phyloP scores from a whole-genome alignment of 2,888 invertebrate genomes.

The Spisula subtruncata region DNA sequence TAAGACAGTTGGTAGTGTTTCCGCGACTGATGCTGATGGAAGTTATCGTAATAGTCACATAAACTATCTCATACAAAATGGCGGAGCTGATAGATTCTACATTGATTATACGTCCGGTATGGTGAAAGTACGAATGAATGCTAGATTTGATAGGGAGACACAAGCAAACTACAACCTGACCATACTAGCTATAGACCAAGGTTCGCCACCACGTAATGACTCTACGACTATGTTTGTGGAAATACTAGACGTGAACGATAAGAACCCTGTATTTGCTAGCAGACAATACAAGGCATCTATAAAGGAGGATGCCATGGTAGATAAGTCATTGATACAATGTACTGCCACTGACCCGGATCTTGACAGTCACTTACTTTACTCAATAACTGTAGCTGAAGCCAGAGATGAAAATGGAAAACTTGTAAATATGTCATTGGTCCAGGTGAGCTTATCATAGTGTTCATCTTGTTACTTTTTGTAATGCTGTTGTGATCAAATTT shows the following conservation, averaged over 20 bases:
- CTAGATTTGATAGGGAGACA: slow-evolving; percentile 61
- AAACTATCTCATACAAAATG: slow-evolving; percentile 53
- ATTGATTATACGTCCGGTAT: slow-evolving; percentile 50
- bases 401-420: neutral
- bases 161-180: slow-evolving; percentile 68
- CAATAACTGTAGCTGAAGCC: neutral
- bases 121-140: slow-evolving; percentile 47
- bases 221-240: slow-evolving; percentile 76
- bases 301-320: neutral
- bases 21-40: slow-evolving; percentile 55
- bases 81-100: slow-evolving; percentile 54
- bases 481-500: no score
- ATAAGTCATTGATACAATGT: neutral
- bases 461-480: no score
- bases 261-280: slow-evolving; percentile 67
- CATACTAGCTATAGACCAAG: slow-evolving; percentile 78
- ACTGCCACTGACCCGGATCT: neutral
- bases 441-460: neutral
- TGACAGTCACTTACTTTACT: neutral
- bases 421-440: neutral
- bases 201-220: slow-evolving; percentile 70
- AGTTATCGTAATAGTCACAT: slow-evolving; percentile 56
- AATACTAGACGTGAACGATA: slow-evolving; percentile 81
- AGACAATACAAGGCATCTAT: neutral
- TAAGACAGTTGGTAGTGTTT: slow-evolving; percentile 31